Evolutionary conservation across 2,888 invertebrate species (phyloP), one percentile per base, ranked within the genome.

Genomic region (Polia nebulosa): DNA sequence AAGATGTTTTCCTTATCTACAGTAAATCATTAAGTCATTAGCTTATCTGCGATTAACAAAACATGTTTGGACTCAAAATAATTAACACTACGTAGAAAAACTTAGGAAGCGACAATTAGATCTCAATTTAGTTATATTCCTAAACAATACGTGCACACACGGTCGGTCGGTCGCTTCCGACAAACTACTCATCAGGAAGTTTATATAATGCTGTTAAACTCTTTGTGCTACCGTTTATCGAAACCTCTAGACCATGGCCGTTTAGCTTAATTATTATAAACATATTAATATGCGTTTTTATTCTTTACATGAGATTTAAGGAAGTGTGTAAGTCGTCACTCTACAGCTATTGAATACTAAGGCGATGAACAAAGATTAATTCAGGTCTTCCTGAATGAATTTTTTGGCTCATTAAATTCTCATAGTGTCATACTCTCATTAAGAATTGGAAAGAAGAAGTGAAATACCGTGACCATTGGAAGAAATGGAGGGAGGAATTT

Each of bases 181-280:
- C 82, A 72, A 49, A 64, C 39, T 52, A 41, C 41, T 68, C 47
- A 76, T 66, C 76, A 73, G 76, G 81, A 81, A 76, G 76, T 71
- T 66, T 60, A 34, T 36, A 47, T 55, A 66, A 66, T 60, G 49
- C 44, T 68, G 64, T 75, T 71, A 69, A 62, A 61, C 45, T 69
- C 63, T 66, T 71, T 72, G 76, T 79, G 72, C 79, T 81, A 79
- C 81, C 58, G 64, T 73, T 71, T 64, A 63, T 65, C 13, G 27
- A 45, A 69, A 45, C 65, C 67, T 57, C 52, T 66, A 70, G 62
- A 79, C 79, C 78, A 71, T 66, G 79, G 65, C 29, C 71, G 34
- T 75, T 70, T 56, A 57, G 45, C 39, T 53, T 63, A 47, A 70
- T 70, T 70, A 78, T 65, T 53, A 62, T 49, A 58, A 61, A 58